Base-by-base conservation (phyloP, 2,113 vertebrate genomes). In the Steatornis caripensis region DNA sequence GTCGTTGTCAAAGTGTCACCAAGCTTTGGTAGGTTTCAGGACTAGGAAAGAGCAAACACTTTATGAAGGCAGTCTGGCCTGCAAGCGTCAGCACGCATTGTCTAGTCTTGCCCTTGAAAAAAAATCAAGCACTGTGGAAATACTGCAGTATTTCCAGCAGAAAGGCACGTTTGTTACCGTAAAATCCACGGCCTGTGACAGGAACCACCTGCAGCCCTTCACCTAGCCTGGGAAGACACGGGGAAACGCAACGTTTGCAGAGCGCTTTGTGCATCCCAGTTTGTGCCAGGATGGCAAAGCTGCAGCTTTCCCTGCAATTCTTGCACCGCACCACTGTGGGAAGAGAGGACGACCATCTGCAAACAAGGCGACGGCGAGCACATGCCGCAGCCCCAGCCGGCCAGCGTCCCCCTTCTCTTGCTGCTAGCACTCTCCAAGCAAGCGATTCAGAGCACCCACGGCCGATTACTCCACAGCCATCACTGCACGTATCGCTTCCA, bases 281-380 rank as follows among this genome's bases (percentile, higher is more conserved):
- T 43, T n/a, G 30, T 43, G 65, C 57, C 69, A 54, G 53, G 30
- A 21, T 0, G 4, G 37, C 2, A 3, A 36, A 39, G 24, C 49
- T 65, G 23, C 37, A 8, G 1, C 57, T 66, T n/a, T n/a, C 34
- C 43, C 29, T 4, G 3, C 39, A 60, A 1, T 32, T 45, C 36
- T 5, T 8, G 41, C 15, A 39, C n/a, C 2, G 0, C 46, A 6
- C 17, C 8, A 1, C 0, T 10, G 49, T 4, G 15, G 45, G 37
- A 62, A 24, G 41, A 41, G 11, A n/a, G 6, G 54, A 45, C 15
- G 51, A 6, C 43, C 46, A 6, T 4, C 48, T 23, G 37, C 46
- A 6, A 45, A 39, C 7, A 7, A 6, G 46, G 27, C 11, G 17
- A 2, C 1, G 34, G 29, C 0, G 2, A 58, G 58, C 58, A 24